phyloP scores from a whole-genome alignment of 2,113 vertebrate genomes.

The Lampris incognitus region DNA sequence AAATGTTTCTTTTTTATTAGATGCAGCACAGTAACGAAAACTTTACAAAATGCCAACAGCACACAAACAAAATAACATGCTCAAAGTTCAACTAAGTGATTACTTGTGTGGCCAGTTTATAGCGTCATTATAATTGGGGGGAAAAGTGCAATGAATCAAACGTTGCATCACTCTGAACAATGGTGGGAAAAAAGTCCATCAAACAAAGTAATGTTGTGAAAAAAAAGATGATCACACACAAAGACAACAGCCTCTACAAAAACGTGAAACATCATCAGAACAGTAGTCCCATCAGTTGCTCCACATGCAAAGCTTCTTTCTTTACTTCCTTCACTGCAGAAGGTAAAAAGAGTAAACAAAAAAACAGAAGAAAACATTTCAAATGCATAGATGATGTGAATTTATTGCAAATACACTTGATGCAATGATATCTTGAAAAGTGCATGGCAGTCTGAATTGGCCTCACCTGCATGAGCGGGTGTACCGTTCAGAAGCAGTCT shows the following conservation, averaged over 20 bases:
- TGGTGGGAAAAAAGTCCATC: background rate
- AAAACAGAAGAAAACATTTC: background rate
- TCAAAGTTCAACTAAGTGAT: constrained; percentile 25
- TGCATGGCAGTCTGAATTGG: no score
- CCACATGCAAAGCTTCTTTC: background rate
- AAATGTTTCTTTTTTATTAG: constrained; percentile 56
- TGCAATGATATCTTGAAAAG: background rate
- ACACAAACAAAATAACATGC: constrained; percentile 10
- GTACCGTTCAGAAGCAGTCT: constrained; percentile 63
- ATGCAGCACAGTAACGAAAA: constrained; percentile 25
- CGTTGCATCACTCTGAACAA: constrained; percentile 20
- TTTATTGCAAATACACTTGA: background rate
- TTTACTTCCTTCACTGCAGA: background rate
- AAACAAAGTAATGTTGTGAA: background rate
- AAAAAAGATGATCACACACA: constrained; percentile 22
- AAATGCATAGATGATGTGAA: background rate
- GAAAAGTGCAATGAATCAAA: constrained; percentile 18
- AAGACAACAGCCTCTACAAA: background rate
- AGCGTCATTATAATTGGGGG: background rate
- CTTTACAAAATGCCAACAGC: constrained; percentile 18
- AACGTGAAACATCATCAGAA: constrained; percentile 2
- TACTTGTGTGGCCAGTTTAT: constrained; percentile 2
- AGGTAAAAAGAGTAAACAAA: background rate
- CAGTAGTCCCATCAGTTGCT: constrained; percentile 1
- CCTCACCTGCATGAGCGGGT: background rate